These are phyloP conservation scores for Poecilia velifera DNA, from an alignment of 2,797 vertebrate species.

Conservation along the genomic window DNA sequence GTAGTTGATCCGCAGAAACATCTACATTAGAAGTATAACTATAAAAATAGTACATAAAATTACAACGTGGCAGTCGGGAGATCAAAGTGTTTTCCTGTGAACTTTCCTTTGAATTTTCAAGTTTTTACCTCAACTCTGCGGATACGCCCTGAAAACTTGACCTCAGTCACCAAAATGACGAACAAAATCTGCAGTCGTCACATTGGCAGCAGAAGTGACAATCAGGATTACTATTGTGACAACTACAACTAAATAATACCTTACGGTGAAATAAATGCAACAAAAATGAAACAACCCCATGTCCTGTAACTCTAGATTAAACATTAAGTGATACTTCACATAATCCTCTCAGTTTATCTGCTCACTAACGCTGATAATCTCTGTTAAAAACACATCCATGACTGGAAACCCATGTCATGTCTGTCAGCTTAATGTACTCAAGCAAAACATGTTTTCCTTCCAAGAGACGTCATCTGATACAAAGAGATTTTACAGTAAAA, in stretches of 20 bases:
- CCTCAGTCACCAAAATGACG: neutral
- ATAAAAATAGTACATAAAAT: no score
- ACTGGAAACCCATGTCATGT: neutral
- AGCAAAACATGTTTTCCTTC: neutral
- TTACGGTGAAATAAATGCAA: constrained; percentile 16
- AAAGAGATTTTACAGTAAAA: neutral
- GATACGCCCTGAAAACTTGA: neutral
- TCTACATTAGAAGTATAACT: neutral
- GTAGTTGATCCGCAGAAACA: neutral
- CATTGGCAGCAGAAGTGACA: neutral
- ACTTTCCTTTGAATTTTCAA: neutral
- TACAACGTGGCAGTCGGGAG: neutral
- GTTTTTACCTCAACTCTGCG: neutral
- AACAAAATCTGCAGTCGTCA: neutral
- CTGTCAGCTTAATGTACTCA: neutral
- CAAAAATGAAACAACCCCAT: neutral
- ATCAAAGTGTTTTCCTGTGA: neutral
- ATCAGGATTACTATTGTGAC: neutral
- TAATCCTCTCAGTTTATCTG: constrained; percentile 3
- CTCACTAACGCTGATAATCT: constrained; percentile 2
- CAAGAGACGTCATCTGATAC: neutral
- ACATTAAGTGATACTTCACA: neutral
- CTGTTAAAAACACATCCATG: neutral
- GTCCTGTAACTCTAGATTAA: neutral
- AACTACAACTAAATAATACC: constrained; percentile 13